Conservation (phyloP, 2,888 invertebrate genomes). For the Saturnia pavonia region DNA sequence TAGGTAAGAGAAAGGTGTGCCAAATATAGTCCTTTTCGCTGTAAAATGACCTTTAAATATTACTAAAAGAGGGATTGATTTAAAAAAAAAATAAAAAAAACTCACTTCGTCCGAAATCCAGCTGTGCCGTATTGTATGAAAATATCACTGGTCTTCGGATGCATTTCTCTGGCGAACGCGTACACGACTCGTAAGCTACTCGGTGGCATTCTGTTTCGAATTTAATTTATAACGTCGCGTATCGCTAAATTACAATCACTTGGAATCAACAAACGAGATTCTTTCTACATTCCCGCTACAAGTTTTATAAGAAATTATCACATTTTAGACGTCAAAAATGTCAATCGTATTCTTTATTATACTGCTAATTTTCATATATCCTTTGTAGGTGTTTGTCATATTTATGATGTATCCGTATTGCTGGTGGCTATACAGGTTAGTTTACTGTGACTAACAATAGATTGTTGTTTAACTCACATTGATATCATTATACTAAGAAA, state of each 20-base stretch:
- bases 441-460: not conserved
- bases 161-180: slow-evolving; percentile 90
- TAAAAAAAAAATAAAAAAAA: slow-evolving; percentile 45
- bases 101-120: slow-evolving; percentile 91
- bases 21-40: slow-evolving; percentile 38
- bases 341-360: slow-evolving; percentile 40
- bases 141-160: slow-evolving; percentile 85
- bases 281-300: slow-evolving; percentile 73
- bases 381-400: not conserved
- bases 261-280: slow-evolving; percentile 73
- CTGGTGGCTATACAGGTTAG: slow-evolving; percentile 11
- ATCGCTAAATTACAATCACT: slow-evolving; percentile 73
- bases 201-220: slow-evolving; percentile 76
- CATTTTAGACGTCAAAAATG: slow-evolving; percentile 46
- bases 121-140: slow-evolving; percentile 92
- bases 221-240: slow-evolving; percentile 74
- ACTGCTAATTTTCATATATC: slow-evolving; percentile 25
- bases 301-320: slow-evolving; percentile 47
- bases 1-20: slow-evolving; percentile 50
- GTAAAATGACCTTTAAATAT: slow-evolving; percentile 38
- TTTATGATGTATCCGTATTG: not conserved
- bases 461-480: not conserved
- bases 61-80: slow-evolving; percentile 33
- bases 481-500: slow-evolving; percentile 1
- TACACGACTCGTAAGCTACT: slow-evolving; percentile 85